Evolutionary conservation across 2,797 vertebrate genomes (phyloP).

Genomic region (Alfaro cultratus): DNA sequence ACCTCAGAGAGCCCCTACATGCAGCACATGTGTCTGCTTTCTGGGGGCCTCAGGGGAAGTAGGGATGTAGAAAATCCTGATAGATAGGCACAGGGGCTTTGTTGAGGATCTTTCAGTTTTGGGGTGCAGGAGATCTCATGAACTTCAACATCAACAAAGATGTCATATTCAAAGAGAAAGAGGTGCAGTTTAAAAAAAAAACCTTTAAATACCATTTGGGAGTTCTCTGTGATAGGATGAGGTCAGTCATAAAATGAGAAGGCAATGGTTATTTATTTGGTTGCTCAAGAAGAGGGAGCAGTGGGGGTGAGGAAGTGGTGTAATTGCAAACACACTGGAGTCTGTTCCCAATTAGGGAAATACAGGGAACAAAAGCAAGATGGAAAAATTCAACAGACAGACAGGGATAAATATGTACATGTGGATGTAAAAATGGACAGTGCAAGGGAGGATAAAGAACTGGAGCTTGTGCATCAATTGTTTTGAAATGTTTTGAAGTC

Average conservation of each 20-base stretch:
- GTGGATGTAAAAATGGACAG: slow-evolving; percentile 16
- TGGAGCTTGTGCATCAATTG: slow-evolving; percentile 43
- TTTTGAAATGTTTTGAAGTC: slow-evolving; percentile 43
- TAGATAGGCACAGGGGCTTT: slow-evolving; percentile 22
- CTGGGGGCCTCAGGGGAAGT: slow-evolving; percentile 58
- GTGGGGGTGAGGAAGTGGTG: slow-evolving; percentile 75
- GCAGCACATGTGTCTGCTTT: slow-evolving; percentile 75
- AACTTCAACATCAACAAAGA: not conserved
- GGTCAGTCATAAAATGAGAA: slow-evolving; percentile 46
- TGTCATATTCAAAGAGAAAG: slow-evolving; percentile 12
- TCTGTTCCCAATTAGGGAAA: slow-evolving; percentile 80
- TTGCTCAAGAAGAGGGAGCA: slow-evolving; percentile 47
- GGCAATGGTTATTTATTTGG: slow-evolving; percentile 54
- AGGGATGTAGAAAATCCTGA: slow-evolving; percentile 53
- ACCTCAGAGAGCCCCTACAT: slow-evolving; percentile 69
- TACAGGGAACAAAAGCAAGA: slow-evolving; percentile 65
- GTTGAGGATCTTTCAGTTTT: slow-evolving; percentile 8
- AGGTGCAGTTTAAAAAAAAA: slow-evolving; percentile 18
- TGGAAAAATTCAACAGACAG: slow-evolving; percentile 80
- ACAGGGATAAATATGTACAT: slow-evolving; percentile 63
- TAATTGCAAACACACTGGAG: slow-evolving; percentile 79
- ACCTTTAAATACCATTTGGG: slow-evolving; percentile 21
- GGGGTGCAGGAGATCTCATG: not conserved
- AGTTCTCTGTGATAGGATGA: slow-evolving; percentile 21
- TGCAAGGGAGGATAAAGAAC: slow-evolving; percentile 28